Evolutionary conservation across 2,888 invertebrate genomes (phyloP), one percentile per base, ranked within the genome.

Genomic region (Patella depressa): DNA sequence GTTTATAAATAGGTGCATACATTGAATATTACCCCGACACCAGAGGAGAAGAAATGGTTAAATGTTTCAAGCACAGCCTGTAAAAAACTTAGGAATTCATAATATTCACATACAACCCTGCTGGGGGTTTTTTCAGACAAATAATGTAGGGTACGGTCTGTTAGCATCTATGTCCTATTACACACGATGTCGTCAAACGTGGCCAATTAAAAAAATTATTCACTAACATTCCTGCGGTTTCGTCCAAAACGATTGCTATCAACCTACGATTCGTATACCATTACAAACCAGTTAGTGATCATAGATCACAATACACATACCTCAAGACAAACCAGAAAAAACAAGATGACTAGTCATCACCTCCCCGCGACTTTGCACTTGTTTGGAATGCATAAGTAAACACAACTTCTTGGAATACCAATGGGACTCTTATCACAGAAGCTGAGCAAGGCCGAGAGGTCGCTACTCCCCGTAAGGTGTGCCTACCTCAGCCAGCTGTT

Each of bases 231-330:
- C 2, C 75, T 71, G 5, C 53, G 54, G 11, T 75, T 53, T 45
- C 71, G 75, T 53, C 75, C 71, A 11, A 75, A 75, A 59, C 70
- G 70, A 70, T 19, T 70, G 17, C 17, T 19, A 12, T 75, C 17
- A 54, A 57, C 24, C 17, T 76, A 71, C 55, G 76, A 76, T 72
- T 53, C 17, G 24, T 76, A 72, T 17, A 24, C 17, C 12, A 53
- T 55, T 5, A n/a, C 54, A 71, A 53, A 76, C 29, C 54, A 71
- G 34, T 34, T 76, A 57, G 76, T 71, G 55, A 34, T 76, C 17
- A 53, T 76, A 24, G 55, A 76, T 24, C 17, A 76, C 57, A 76
- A 76, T 12, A 4, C 71, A 34, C 71, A 76, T 29, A 24, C 19
- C 11, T n/a, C 24, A n/a, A 19, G 71, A 19, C 0, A 11, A 19